Percentiles rank a stretch among this genome's conserved stretches.
phyloP scores from a whole-genome alignment of 2,113 vertebrate genomes.

The Spermophilus dauricus region DNA sequence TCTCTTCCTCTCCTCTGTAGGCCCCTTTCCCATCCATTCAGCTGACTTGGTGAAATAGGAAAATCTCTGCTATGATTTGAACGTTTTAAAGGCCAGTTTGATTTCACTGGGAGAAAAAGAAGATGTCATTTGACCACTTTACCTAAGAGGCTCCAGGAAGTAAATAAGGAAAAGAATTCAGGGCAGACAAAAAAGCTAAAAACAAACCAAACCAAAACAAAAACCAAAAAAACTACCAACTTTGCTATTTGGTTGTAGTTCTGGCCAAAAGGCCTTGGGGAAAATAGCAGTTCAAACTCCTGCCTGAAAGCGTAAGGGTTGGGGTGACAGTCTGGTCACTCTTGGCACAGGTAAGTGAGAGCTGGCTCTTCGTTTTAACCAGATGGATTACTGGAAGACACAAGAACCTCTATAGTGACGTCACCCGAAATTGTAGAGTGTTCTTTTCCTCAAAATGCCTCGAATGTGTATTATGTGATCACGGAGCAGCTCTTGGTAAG shows the following conservation, averaged over 20 bases:
- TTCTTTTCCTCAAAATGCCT: neutral
- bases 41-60: neutral
- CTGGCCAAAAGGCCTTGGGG: neutral
- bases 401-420: neutral
- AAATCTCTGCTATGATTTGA: constrained; percentile 33
- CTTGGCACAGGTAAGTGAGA: no score
- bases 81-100: neutral
- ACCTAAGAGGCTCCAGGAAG: neutral
- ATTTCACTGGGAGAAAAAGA: constrained; percentile 32
- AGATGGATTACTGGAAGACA: neutral
- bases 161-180: constrained; percentile 44
- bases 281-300: neutral
- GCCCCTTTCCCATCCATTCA: neutral
- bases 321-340: neutral
- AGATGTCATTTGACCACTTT: neutral
- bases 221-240: neutral
- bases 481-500: neutral
- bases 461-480: neutral
- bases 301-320: neutral
- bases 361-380: neutral
- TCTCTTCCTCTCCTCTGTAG: neutral
- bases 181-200: neutral
- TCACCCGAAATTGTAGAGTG: accelerated
- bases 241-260: neutral
- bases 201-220: neutral